Base-by-base conservation (phyloP, 2,888 invertebrate genomes). In the Sphaerolaimus hirsutus region DNA sequence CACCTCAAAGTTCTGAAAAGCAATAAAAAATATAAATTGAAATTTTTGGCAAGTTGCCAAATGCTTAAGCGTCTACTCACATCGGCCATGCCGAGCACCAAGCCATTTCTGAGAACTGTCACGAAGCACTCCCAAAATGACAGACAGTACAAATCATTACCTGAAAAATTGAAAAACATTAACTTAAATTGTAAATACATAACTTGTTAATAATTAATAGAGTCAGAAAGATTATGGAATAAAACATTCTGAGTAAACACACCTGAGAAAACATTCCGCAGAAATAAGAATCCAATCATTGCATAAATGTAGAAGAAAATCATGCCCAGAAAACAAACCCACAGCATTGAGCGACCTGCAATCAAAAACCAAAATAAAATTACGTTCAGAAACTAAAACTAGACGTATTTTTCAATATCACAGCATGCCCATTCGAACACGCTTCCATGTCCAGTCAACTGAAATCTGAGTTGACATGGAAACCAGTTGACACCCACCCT, bases 221-320 rank as follows among this genome's bases (percentile, higher is more conserved):
- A n/a, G n/a, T n/a, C n/a, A n/a, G n/a, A n/a, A n/a, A n/a, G n/a
- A n/a, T n/a, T n/a, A n/a, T n/a, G n/a, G n/a, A n/a, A n/a, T n/a
- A n/a, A n/a, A n/a, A n/a, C n/a, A n/a, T n/a, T n/a, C n/a, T n/a
- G n/a, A n/a, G n/a, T n/a, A n/a, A n/a, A n/a, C n/a, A n/a, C n/a
- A n/a, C n/a, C n/a, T n/a, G n/a, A n/a, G 48, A 58, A 53, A 49
- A 66, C 64, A 54, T 62, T 60, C 47, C 58, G 57, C 37, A 65
- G 51, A 57, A 66, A 61, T 48, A 63, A 46, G 49, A 66, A 66
- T 21, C 62, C 62, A n/a, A 65, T 53, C 29, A 66, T 59, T 3
- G 62, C 63, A 48, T 64, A 66, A 50, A 66, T 56, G 53, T 66
- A 66, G 55, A 66, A 64, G 46, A 65, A 59, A 24, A 65, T 60